Percentiles rank a stretch among this genome's conserved stretches.
phyloP scores from a whole-genome alignment of 2,113 vertebrate species.

The Anguilla rostrata region DNA sequence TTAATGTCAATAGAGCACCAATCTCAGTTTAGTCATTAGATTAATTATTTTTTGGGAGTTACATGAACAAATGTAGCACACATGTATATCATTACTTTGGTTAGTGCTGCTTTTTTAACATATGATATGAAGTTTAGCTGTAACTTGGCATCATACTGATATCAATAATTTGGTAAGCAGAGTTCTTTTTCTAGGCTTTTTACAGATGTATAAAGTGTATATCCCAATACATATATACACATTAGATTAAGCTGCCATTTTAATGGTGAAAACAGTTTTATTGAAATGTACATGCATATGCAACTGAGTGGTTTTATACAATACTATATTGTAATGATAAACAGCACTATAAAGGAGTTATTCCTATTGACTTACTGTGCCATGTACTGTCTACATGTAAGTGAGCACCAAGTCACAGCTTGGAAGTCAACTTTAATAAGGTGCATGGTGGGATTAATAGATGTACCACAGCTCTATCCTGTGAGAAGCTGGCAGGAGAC shows the following conservation, averaged over 20 bases:
- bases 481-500: slow-evolving; percentile 1
- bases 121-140: too few species aligned
- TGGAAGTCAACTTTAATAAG: background rate
- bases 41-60: too few species aligned
- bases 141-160: too few species aligned
- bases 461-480: background rate
- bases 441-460: background rate
- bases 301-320: background rate
- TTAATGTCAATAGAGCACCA: background rate
- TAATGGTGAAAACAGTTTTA: too few species aligned
- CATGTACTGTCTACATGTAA: background rate
- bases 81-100: too few species aligned
- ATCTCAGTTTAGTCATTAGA: background rate
- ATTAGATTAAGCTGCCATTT: too few species aligned
- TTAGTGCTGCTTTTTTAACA: too few species aligned
- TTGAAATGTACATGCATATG: background rate
- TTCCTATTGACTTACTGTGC: background rate
- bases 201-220: too few species aligned
- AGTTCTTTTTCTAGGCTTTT: too few species aligned
- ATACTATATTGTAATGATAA: background rate
- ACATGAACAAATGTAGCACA: too few species aligned
- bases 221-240: too few species aligned
- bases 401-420: background rate
- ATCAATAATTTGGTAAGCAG: too few species aligned
- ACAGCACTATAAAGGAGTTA: background rate